Conservation (phyloP, 2,888 invertebrate genomes). For the Micoletzkya japonica region DNA sequence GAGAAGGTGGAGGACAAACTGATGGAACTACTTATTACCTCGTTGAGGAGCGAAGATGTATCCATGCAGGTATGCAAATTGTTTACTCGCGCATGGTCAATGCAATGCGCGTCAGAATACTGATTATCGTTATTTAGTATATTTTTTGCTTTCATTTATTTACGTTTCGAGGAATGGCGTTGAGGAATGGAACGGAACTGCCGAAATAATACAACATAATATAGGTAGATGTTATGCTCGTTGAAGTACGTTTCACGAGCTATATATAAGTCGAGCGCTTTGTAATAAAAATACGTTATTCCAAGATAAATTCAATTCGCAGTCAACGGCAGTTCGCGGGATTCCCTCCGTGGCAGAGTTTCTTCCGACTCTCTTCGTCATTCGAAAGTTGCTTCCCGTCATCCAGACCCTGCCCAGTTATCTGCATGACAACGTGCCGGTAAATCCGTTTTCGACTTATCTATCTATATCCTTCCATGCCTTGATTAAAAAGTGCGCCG, state of each 20-base stretch:
- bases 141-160: too few relatives aligned
- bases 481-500: too few relatives aligned
- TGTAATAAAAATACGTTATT: too few relatives aligned
- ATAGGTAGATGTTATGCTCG: too few relatives aligned
- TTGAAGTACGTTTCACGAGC: too few relatives aligned
- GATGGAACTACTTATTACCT: constrained; percentile 49
- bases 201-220: too few relatives aligned
- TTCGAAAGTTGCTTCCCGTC: constrained; percentile 51
- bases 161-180: too few relatives aligned
- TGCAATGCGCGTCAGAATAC: too few relatives aligned
- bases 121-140: too few relatives aligned
- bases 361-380: constrained; percentile 51
- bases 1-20: constrained; percentile 36
- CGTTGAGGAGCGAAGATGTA: constrained; percentile 46
- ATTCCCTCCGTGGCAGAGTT: constrained; percentile 54
- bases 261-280: too few relatives aligned
- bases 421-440: constrained; percentile 59
- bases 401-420: constrained; percentile 50
- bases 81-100: too few relatives aligned
- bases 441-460: constrained; percentile 29
- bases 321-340: constrained; percentile 54
- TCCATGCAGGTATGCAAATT: constrained; percentile 46
- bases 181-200: too few relatives aligned
- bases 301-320: constrained; percentile 23
- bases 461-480: neutral